Evolutionary conservation across 2,888 invertebrate species (phyloP), one percentile per base, ranked within the genome.

Genomic region (Meandrusa payeni): DNA sequence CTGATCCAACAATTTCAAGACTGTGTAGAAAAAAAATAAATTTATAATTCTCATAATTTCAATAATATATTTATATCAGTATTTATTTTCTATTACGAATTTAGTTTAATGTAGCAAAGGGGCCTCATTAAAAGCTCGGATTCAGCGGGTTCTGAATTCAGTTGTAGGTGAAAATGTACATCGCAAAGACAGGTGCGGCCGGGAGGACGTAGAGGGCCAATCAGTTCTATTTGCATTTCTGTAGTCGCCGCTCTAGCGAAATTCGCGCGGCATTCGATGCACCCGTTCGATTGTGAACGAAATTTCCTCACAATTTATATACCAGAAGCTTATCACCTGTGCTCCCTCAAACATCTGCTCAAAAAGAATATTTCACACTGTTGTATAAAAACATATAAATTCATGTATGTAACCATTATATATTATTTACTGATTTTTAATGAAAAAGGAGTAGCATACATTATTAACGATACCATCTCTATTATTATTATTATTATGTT

Each of bases 211-310:
- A 42, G 52, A 50, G 51, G 64, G 61, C 67, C 70, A 76, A 77
- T 76, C 73, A 74, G 66, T 62, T 64, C 59, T 72, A 72, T 77
- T 76, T 76, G 64, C 67, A 73, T 72, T 73, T 67, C 65, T 65
- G 69, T 63, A 64, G 67, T 69, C 60, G 48, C 62, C 61, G 71
- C 69, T 69, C 69, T 58, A 57, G 63, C 49, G 61, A 64, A 61
- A 62, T 64, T 64, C 54, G 49, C 52, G 51, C 55, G 46, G 52
- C 54, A 51, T 55, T 57, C 54, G 50, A 48, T 48, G 48, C 41
- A 47, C 37, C 37, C 40, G 28, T 31, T 28, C 47, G 51, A 63
- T 59, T 59, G 56, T 64, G 56, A 63, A 64, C 65, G 55, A 63
- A 69, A 64, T 68, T 67, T 55, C 54, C 54, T 57, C 50, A 54